phyloP scores from a whole-genome alignment of 2,888 invertebrate genomes.

The Apotomis turbidana region DNA sequence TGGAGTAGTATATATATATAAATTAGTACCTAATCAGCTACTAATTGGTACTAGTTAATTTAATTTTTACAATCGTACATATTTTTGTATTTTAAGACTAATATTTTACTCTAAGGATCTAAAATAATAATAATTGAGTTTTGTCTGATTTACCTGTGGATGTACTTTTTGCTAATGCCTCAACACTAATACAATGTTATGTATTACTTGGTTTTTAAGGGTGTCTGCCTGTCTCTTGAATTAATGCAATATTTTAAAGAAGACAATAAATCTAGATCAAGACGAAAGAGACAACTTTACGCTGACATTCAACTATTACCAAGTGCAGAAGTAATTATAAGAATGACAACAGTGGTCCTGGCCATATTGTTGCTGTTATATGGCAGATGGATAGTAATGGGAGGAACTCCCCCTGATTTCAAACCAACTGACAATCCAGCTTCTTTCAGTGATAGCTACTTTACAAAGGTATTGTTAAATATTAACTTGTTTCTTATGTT shows the following conservation, averaged over 20 bases:
- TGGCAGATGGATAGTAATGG: constrained; percentile 90
- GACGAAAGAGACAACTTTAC: constrained; percentile 29
- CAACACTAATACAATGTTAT: no score
- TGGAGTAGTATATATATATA: no score
- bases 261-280: constrained; percentile 38
- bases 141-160: no score
- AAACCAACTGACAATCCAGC: constrained; percentile 96
- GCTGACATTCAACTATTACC: constrained; percentile 30
- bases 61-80: no score
- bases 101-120: no score
- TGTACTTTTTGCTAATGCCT: no score
- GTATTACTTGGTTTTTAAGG: constrained; percentile 67
- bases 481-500: not conserved
- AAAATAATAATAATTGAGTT: no score
- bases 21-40: no score
- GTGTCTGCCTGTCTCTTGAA: constrained; percentile 88
- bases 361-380: constrained; percentile 83
- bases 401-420: constrained; percentile 90
- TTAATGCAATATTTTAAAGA: constrained; percentile 64
- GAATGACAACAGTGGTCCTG: constrained; percentile 78
- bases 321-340: constrained; percentile 59
- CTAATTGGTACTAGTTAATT: no score
- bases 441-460: constrained; percentile 87
- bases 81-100: no score
- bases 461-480: constrained; percentile 83